A percentile compares a stretch with the other conserved stretches of the same genome.
Conservation (phyloP, 2,113 vertebrate genomes). For the Pollachius pollachius region DNA sequence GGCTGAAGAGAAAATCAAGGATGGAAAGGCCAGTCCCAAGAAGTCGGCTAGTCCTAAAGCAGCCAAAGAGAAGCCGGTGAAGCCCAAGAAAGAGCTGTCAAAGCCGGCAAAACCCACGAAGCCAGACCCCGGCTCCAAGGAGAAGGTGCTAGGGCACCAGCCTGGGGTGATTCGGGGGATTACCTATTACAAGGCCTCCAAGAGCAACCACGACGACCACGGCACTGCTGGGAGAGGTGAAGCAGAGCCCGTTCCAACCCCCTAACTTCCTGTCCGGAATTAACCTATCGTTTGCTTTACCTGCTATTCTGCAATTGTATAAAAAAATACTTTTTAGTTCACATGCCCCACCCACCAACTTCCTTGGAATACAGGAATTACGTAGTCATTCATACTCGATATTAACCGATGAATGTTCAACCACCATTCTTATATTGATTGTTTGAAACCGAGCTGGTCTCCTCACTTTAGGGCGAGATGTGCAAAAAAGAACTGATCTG, state of each 20-base stretch:
- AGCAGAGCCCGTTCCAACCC: conserved; percentile 5
- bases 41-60: conserved; percentile 71
- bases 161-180: conserved; percentile 85
- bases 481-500: background rate
- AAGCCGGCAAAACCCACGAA: conserved; percentile 53
- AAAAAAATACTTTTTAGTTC: conserved; percentile 1
- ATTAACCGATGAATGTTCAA: no score
- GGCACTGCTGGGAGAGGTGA: conserved; percentile 61
- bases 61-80: conserved; percentile 81
- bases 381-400: no score
- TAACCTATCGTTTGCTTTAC: no score
- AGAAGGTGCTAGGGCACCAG: conserved; percentile 76
- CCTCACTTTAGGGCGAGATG: conserved; percentile 16
- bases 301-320: background rate
- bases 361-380: no score
- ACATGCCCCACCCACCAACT: no score
- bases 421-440: background rate
- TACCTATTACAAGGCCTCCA: conserved; percentile 92
- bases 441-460: conserved; percentile 24
- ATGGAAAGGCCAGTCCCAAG: conserved; percentile 69
- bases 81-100: conserved; percentile 81
- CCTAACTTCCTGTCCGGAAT: background rate
- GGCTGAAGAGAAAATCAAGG: conserved; percentile 71
- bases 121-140: conserved; percentile 78
- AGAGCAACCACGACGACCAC: conserved; percentile 57